Conservation (phyloP, 1,140 invertebrate genomes). For the Caenorhabditis briggsae region DNA sequence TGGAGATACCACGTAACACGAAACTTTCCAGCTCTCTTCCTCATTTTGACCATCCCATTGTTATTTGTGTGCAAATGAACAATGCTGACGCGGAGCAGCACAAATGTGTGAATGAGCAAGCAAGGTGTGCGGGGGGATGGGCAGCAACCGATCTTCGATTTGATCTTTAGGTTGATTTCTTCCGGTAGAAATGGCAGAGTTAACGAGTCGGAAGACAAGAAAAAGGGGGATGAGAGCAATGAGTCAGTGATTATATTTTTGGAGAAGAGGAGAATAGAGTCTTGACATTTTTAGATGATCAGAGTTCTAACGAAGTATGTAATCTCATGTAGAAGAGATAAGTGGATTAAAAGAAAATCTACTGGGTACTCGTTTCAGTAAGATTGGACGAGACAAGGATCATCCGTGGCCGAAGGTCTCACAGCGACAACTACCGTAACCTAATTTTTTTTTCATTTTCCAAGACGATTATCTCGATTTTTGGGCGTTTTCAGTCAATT, state of each 20-base stretch:
- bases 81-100: background rate
- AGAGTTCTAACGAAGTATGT: background rate
- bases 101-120: constrained; percentile 31
- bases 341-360: too few relatives aligned
- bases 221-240: background rate
- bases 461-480: too few relatives aligned
- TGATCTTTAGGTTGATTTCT: constrained; percentile 36
- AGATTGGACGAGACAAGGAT: too few relatives aligned
- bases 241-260: constrained; percentile 7
- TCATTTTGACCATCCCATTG: constrained; percentile 9
- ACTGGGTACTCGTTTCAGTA: too few relatives aligned
- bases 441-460: too few relatives aligned
- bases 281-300: background rate
- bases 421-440: too few relatives aligned
- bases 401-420: too few relatives aligned
- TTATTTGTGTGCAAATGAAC: constrained; percentile 28
- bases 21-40: background rate
- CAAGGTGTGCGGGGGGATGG: background rate
- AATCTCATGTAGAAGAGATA: background rate
- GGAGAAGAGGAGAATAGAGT: background rate
- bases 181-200: constrained; percentile 3
- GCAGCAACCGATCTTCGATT: constrained; percentile 25
- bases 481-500: too few relatives aligned
- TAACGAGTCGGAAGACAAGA: background rate
- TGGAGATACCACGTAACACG: constrained; percentile 38